Percentiles rank a stretch among this genome's conserved stretches.
phyloP scores from a whole-genome alignment of 2,888 invertebrate genomes.

The Mesorhabditis belari region DNA sequence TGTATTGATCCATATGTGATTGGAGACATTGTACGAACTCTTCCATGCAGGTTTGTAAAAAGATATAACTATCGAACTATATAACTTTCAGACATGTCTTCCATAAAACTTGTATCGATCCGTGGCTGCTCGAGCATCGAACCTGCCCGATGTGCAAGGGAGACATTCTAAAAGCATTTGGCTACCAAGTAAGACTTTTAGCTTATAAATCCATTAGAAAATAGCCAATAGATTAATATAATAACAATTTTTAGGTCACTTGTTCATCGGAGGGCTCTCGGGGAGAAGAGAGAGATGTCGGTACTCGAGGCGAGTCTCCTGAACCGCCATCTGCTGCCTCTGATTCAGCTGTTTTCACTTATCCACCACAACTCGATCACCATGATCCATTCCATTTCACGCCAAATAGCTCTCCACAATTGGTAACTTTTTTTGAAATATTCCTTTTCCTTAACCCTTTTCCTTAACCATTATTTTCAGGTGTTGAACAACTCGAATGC shows the following conservation, averaged over 20 bases:
- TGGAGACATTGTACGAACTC: constrained; percentile 75
- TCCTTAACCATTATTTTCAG: constrained; percentile 6
- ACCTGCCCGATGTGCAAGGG: constrained; percentile 95
- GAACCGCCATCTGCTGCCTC: constrained; percentile 11
- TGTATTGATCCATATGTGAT: constrained; percentile 87
- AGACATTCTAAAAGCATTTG: constrained; percentile 76
- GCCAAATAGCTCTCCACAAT: neutral
- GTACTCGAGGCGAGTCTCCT: constrained; percentile 1
- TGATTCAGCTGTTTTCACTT: constrained; percentile 13
- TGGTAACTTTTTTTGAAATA: neutral
- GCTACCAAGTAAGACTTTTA: constrained; percentile 37
- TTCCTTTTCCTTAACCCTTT: constrained; percentile 6
- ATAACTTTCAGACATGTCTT: constrained; percentile 74
- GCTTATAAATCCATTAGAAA: constrained; percentile 38
- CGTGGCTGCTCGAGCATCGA: constrained; percentile 86
- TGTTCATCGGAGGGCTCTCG: constrained; percentile 4
- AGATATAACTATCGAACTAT: neutral
- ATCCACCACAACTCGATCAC: constrained; percentile 14
- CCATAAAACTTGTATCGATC: constrained; percentile 90
- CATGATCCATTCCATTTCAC: constrained; percentile 1
- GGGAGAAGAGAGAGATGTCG: neutral
- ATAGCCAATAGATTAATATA: too few species aligned
- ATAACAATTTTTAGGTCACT: constrained; percentile 2
- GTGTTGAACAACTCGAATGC: constrained; percentile 17
- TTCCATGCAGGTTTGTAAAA: constrained; percentile 77